Conservation (phyloP, 2,888 invertebrate genomes). For the Cecidostiba fungosa region DNA sequence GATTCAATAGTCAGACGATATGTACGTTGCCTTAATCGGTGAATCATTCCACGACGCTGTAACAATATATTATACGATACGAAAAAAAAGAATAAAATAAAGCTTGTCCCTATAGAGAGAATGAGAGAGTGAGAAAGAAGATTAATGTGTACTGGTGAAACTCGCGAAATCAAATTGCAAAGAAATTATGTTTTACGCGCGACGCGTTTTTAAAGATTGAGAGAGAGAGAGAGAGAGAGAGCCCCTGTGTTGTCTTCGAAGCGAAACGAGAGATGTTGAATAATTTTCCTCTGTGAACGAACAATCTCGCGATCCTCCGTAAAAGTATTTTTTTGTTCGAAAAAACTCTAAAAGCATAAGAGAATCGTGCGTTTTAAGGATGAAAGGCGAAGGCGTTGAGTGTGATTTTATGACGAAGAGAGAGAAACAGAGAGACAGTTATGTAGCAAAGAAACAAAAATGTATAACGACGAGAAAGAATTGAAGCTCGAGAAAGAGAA, state of each 20-base stretch:
- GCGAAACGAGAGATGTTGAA: slow-evolving; percentile 6
- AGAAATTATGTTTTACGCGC: slow-evolving; percentile 34
- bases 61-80: slow-evolving; percentile 61
- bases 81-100: slow-evolving; percentile 32
- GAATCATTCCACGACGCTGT: slow-evolving; percentile 65
- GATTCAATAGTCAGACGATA: slow-evolving; percentile 63
- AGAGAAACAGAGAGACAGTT: slow-evolving; percentile 2
- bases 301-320: slow-evolving; percentile 62
- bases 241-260: slow-evolving; percentile 41
- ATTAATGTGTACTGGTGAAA: slow-evolving; percentile 37
- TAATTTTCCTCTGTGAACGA: slow-evolving; percentile 52
- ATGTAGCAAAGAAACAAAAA: background rate
- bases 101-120: slow-evolving; percentile 41
- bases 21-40: slow-evolving; percentile 66
- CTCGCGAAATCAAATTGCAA: slow-evolving; percentile 58
- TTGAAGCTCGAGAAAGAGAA: slow-evolving; percentile 15
- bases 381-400: background rate
- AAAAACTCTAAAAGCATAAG: slow-evolving; percentile 56
- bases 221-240: slow-evolving; percentile 9
- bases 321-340: slow-evolving; percentile 63
- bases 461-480: slow-evolving; percentile 22
- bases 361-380: slow-evolving; percentile 44
- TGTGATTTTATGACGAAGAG: slow-evolving; percentile 20
- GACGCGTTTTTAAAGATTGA: slow-evolving; percentile 14
- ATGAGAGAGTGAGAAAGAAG: slow-evolving; percentile 32